Evolutionary conservation across 2,888 invertebrate species (phyloP).

Genomic region (Falcaria lacertinaria): DNA sequence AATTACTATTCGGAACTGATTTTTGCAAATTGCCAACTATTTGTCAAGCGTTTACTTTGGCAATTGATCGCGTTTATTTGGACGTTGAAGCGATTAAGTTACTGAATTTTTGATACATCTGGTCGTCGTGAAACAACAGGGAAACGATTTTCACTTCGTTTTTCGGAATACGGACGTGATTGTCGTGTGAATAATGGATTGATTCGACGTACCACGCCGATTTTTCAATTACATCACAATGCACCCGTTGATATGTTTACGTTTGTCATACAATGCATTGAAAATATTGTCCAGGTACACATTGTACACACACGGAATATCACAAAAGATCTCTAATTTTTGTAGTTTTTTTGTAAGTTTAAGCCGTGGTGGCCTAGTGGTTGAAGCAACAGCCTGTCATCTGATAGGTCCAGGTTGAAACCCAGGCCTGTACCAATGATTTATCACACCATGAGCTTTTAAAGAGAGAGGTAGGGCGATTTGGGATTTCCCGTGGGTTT

Average conservation of each 20-base stretch:
- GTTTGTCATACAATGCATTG: slow-evolving; percentile 2
- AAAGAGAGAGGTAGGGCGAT: no score
- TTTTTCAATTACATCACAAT: slow-evolving; percentile 76
- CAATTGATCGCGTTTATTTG: slow-evolving; percentile 57
- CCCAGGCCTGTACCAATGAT: no score
- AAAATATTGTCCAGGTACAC: not conserved
- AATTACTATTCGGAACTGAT: slow-evolving; percentile 25
- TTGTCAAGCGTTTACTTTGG: slow-evolving; percentile 45
- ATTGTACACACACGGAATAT: no score
- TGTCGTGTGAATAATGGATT: slow-evolving; percentile 71
- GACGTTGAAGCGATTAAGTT: slow-evolving; percentile 62
- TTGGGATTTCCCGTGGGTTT: no score
- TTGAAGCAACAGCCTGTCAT: no score
- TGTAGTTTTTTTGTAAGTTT: no score
- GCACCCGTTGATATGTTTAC: slow-evolving; percentile 39
- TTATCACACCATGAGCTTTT: no score
- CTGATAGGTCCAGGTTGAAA: no score
- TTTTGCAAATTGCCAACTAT: slow-evolving; percentile 57
- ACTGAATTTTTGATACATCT: slow-evolving; percentile 64
- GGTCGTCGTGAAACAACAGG: slow-evolving; percentile 67
- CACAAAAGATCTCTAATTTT: no score
- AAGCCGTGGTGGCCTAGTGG: no score
- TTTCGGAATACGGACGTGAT: slow-evolving; percentile 70
- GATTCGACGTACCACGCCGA: slow-evolving; percentile 57
- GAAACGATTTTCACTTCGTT: slow-evolving; percentile 66